phyloP scores from a whole-genome alignment of 2,113 vertebrate genomes.

The Ovibos moschatus region DNA sequence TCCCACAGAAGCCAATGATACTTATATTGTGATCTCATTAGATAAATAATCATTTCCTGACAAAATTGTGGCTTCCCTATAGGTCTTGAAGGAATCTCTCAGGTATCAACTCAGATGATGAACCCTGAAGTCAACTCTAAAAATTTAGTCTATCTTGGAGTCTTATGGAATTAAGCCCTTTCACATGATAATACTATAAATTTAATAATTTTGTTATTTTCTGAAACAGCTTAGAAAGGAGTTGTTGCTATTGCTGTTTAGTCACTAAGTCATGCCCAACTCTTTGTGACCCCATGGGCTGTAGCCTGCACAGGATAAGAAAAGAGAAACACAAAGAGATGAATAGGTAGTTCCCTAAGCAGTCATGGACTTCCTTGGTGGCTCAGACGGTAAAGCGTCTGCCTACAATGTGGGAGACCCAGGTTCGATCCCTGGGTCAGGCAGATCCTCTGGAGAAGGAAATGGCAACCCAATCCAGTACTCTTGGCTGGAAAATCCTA shows the following conservation, averaged over 20 bases:
- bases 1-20: neutral
- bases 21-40: neutral
- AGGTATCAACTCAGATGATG: neutral
- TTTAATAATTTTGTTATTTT: neutral
- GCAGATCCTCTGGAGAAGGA: too few species aligned
- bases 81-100: neutral
- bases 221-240: neutral
- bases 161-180: neutral
- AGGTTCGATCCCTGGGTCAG: accelerated
- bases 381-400: too few species aligned
- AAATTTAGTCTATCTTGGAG: neutral
- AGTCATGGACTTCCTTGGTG: neutral
- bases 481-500: too few species aligned
- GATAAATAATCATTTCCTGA: neutral
- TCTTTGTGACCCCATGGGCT: neutral
- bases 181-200: neutral
- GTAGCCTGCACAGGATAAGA: neutral
- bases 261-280: neutral
- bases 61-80: neutral
- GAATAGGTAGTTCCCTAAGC: neutral
- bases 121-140: neutral
- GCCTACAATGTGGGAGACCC: too few species aligned
- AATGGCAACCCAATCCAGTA: too few species aligned
- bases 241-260: neutral
- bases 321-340: neutral